Evolutionary conservation across 1,140 invertebrate genomes (phyloP), one percentile per base, ranked within the genome.

Genomic region (Saxidomus purpurata): DNA sequence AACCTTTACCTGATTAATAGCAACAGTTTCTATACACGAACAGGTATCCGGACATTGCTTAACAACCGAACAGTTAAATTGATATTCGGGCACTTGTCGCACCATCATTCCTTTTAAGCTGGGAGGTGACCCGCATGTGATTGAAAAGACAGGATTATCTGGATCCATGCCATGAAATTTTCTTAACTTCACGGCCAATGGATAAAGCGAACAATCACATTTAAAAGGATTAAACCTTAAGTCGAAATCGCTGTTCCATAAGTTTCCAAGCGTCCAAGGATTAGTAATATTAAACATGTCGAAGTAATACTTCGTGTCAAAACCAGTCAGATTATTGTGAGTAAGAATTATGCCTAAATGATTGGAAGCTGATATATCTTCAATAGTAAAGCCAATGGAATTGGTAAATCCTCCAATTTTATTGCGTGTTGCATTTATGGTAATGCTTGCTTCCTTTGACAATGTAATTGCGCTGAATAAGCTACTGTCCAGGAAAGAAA

Each of bases 31-130:
- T 0, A 2, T 43, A 67, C 80, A 82, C 3, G 3, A 17, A 61
- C 80, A 82, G 1, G 11, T 25, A 13, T 59, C 17, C 38, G 80
- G 80, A 31, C 80, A 82, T 1, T 67, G 4, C 34, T 1, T 43
- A 67, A 34, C 25, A 31, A 82, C 59, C 22, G 80, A 82, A 43
- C 80, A 82, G 25, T 82, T 82, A 47, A 82, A 82, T 34, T 82
- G 52, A 15, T 82, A n/a, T n/a, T 6, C 1, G 9, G 28, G 49
- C 1, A 82, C 80, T 43, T 61, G 25, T 31, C 61, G 15, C 1
- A 82, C 13, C 25, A 82, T 22, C 25, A 19, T 67, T 63, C 80
- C 80, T 25, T 61, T 9, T 13, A 82, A 28, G 28, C 38, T 38
- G 9, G 2, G 0, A 22, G 80, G 80, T 47, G 11, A 22, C 19